phyloP scores from a whole-genome alignment of 2,888 invertebrate genomes.

The Machimus atricapillus region DNA sequence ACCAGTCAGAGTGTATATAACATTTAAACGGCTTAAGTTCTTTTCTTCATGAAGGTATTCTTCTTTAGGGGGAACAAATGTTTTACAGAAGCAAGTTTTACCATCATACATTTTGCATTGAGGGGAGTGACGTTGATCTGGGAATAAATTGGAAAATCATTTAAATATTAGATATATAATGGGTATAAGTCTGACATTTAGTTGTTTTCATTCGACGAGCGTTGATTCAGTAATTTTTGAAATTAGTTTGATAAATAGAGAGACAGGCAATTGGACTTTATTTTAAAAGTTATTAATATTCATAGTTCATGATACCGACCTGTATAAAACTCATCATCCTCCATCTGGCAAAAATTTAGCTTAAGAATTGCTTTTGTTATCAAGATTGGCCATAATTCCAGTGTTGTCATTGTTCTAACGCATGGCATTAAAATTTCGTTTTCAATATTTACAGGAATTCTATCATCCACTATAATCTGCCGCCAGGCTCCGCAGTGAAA shows the following conservation, averaged over 20 bases:
- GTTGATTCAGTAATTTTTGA: no score
- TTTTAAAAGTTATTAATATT: no score
- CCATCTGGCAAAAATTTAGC: conserved; percentile 58
- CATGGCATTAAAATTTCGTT: conserved; percentile 59
- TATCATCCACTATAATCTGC: conserved; percentile 63
- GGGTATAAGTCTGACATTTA: no score
- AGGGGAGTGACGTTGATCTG: conserved; percentile 61
- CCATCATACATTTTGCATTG: conserved; percentile 29
- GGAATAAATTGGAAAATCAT: neutral
- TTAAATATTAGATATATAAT: neutral
- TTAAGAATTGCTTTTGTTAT: conserved; percentile 63
- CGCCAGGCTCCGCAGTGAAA: conserved; percentile 65
- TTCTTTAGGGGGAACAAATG: neutral
- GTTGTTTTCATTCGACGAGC: neutral
- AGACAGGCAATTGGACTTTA: no score
- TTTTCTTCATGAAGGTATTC: conserved; percentile 21
- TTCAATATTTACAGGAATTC: conserved; percentile 59
- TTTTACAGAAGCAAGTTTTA: conserved; percentile 23
- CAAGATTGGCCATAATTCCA: conserved; percentile 64
- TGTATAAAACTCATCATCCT: conserved; percentile 56
- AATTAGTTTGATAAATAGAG: no score
- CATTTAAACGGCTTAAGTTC: conserved; percentile 15
- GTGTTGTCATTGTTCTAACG: conserved; percentile 49
- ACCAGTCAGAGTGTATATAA: conserved; percentile 16
- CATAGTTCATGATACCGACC: conserved; percentile 35